Conservation (phyloP, 2,888 invertebrate species). For the Xiphydria camelus region DNA sequence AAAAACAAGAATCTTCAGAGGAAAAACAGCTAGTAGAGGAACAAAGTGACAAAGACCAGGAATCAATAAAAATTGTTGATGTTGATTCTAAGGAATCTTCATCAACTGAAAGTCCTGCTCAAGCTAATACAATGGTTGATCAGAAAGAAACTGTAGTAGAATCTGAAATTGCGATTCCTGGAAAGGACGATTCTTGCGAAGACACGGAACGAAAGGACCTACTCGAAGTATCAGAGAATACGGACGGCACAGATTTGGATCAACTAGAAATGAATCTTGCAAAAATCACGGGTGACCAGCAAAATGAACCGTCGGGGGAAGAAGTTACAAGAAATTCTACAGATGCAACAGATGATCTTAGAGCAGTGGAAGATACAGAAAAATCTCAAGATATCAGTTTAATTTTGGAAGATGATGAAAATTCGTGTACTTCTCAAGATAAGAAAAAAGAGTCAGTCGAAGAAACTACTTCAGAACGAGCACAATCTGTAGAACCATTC, state of each 20-base stretch:
- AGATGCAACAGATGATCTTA: slow-evolving; percentile 34
- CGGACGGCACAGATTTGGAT: slow-evolving; percentile 27
- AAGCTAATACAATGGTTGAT: neutral
- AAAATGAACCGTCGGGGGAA: slow-evolving; percentile 29
- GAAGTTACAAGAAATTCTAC: slow-evolving; percentile 37
- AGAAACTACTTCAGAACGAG: slow-evolving; percentile 27
- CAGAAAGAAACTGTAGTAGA: slow-evolving; percentile 8
- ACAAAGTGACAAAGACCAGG: slow-evolving; percentile 30
- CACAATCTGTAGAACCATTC: slow-evolving; percentile 36
- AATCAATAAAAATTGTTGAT: neutral
- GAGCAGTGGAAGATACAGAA: slow-evolving; percentile 40
- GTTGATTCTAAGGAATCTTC: neutral
- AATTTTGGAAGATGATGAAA: slow-evolving; percentile 44
- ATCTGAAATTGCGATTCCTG: slow-evolving; percentile 10
- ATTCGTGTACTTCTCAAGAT: slow-evolving; percentile 24
- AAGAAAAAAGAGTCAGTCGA: slow-evolving; percentile 33
- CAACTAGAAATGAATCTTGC: slow-evolving; percentile 42
- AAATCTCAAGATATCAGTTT: slow-evolving; percentile 45
- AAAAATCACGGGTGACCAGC: slow-evolving; percentile 44
- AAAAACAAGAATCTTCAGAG: neutral
- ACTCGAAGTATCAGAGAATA: slow-evolving; percentile 12
- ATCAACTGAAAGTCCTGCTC: no score
- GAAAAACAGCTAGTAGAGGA: slow-evolving; percentile 29
- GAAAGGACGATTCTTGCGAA: neutral
- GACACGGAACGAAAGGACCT: slow-evolving; percentile 7